Percentiles rank a stretch among this genome's conserved stretches.
Conservation (phyloP, 2,888 invertebrate species). For the Tillus elongatus region DNA sequence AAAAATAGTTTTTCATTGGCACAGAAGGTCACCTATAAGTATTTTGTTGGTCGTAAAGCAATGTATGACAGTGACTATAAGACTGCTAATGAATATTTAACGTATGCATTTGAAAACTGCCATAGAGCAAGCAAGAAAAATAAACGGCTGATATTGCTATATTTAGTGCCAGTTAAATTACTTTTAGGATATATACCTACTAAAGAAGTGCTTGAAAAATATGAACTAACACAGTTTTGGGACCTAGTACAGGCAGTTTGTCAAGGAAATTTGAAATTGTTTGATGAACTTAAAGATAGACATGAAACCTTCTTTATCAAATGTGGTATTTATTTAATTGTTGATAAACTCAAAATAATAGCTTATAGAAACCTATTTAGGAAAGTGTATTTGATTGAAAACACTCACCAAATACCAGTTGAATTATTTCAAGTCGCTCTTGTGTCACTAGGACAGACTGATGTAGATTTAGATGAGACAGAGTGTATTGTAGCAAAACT, state of each 20-base stretch:
- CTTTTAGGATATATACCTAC: slow-evolving; percentile 92
- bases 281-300: slow-evolving; percentile 74
- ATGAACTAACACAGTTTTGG: slow-evolving; percentile 83
- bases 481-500: slow-evolving; percentile 95
- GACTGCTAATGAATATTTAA: slow-evolving; percentile 83
- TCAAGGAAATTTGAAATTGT: slow-evolving; percentile 75
- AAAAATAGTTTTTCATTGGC: slow-evolving; percentile 84
- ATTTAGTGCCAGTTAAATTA: slow-evolving; percentile 96
- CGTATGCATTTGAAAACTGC: slow-evolving; percentile 89
- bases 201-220: slow-evolving; percentile 68
- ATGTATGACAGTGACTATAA: slow-evolving; percentile 98
- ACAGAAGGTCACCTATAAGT: slow-evolving; percentile 93
- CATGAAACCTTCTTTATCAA: slow-evolving; percentile 90
- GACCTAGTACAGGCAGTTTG: slow-evolving; percentile 82
- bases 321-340: slow-evolving; percentile 94
- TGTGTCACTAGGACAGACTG: slow-evolving; percentile 68
- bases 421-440: slow-evolving; percentile 74
- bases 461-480: slow-evolving; percentile 88
- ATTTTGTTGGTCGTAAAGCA: slow-evolving; percentile 93
- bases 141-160: slow-evolving; percentile 86
- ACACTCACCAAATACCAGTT: slow-evolving; percentile 83
- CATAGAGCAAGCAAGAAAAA: slow-evolving; percentile 73
- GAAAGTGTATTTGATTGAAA: slow-evolving; percentile 70
- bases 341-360: slow-evolving; percentile 91
- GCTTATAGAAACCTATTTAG: slow-evolving; percentile 94